These are phyloP conservation scores for Liopterus haemorrhoidalis DNA, from an alignment of 2,888 invertebrate species.

Conservation along the genomic window DNA sequence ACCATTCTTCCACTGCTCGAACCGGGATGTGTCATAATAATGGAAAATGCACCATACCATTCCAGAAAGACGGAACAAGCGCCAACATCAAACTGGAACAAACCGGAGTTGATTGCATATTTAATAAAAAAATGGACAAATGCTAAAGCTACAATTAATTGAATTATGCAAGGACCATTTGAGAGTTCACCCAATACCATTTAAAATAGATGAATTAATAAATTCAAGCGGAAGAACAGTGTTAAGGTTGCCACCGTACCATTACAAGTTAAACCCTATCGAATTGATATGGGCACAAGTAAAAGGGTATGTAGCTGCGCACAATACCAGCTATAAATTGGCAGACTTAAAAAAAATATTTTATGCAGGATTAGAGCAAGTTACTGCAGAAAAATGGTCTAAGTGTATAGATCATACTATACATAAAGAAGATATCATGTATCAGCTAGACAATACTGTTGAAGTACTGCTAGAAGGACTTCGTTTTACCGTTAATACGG, in stretches of 20 bases:
- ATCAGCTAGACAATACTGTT: conserved; percentile 3
- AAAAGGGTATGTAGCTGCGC: conserved; percentile 3
- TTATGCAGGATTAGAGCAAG: conserved; percentile 1
- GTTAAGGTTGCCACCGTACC: conserved; percentile 7
- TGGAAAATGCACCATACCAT: conserved; percentile 25
- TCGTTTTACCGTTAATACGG: too few species aligned
- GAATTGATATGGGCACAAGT: conserved; percentile 6
- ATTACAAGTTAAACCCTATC: conserved; percentile 4
- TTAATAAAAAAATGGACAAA: neutral
- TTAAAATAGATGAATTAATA: conserved; percentile 6
- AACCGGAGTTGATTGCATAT: too few species aligned
- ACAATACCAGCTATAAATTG: conserved; percentile 8
- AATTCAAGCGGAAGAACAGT: neutral
- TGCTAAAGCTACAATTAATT: conserved; percentile 7
- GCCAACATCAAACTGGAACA: conserved; percentile 16
- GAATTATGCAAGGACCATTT: conserved; percentile 2
- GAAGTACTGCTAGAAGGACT: neutral
- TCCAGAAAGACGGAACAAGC: conserved; percentile 15
- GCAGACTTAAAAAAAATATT: conserved; percentile 4
- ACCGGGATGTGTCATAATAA: conserved; percentile 18
- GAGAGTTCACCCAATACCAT: conserved; percentile 3
- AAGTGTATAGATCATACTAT: conserved; percentile 2
- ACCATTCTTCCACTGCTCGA: conserved; percentile 15
- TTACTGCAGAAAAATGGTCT: conserved; percentile 3
- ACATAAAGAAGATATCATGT: conserved; percentile 5